phyloP scores from a whole-genome alignment of 2,797 vertebrate species.

The Heliangelus exortis region DNA sequence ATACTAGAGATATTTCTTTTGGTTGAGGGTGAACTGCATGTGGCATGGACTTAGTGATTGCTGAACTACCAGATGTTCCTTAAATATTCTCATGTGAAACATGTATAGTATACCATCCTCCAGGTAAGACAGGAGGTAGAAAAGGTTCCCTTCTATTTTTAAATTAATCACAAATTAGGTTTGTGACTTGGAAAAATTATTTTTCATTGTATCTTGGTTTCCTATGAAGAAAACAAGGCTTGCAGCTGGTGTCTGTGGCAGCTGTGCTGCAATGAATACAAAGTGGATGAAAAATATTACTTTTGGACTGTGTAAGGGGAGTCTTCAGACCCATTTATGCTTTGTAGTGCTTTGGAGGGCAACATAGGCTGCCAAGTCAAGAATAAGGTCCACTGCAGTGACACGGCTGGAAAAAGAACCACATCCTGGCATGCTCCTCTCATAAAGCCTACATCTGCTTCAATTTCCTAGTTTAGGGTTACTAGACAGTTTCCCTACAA shows the following conservation, averaged over 20 bases:
- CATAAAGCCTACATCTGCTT: background rate
- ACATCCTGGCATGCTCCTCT: background rate
- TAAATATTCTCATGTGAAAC: background rate
- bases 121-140: background rate
- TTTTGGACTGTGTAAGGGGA: background rate
- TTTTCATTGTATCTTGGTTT: background rate
- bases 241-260: background rate
- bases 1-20: background rate
- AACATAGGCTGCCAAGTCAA: background rate
- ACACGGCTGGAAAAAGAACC: background rate
- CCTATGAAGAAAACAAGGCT: background rate
- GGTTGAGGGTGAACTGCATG: background rate
- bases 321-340: background rate
- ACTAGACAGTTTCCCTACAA: rapidly evolving
- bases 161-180: background rate
- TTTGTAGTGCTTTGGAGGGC: background rate
- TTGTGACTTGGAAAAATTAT: background rate
- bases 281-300: background rate
- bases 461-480: background rate
- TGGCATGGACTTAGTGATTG: background rate
- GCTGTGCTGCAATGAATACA: background rate
- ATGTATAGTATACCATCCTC: background rate
- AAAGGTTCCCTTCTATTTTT: background rate
- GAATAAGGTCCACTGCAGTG: background rate
- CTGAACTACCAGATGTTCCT: background rate